These are phyloP conservation scores for Ephydatia muelleri DNA, from an alignment of 37 sponge, comb jelly and placozoan genomes.

Conservation along the genomic window DNA sequence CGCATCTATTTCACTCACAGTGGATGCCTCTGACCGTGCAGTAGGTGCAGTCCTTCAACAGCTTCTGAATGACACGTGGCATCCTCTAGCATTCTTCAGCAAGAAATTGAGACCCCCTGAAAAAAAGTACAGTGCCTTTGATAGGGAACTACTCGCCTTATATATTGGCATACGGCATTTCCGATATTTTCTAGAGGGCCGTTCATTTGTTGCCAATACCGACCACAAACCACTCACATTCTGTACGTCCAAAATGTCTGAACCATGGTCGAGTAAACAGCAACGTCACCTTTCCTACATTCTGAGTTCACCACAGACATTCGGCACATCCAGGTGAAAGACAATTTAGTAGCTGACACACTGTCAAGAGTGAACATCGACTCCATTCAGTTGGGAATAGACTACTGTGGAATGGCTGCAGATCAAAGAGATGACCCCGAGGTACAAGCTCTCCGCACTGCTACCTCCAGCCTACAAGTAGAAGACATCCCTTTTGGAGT, in stretches of 20 bases:
- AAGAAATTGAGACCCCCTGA: constrained; percentile 25
- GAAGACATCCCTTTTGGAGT: constrained; percentile 9
- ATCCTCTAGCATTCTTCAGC: constrained; percentile 41
- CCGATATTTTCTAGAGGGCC: constrained; percentile 43
- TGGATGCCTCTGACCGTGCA: constrained; percentile 34
- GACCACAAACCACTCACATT: constrained; percentile 39
- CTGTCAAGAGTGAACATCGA: constrained; percentile 1
- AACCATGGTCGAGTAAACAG: constrained; percentile 16
- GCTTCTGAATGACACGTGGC: constrained; percentile 13
- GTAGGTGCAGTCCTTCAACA: constrained; percentile 47
- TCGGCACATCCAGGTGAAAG: constrained; percentile 22
- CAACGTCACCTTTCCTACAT: constrained; percentile 32
- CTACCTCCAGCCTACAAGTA: constrained; percentile 10
- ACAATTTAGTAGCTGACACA: constrained; percentile 25
- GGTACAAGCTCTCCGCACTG: constrained; percentile 27
- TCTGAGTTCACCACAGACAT: constrained; percentile 42
- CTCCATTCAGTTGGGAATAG: not conserved
- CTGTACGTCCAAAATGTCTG: not conserved
- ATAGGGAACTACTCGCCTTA: constrained; percentile 39
- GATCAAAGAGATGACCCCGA: constrained; percentile 33
- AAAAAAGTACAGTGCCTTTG: constrained; percentile 42
- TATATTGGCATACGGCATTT: constrained; percentile 27
- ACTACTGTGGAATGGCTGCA: constrained; percentile 26
- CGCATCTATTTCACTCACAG: constrained; percentile 26
- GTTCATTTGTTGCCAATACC: constrained; percentile 3